A percentile compares a stretch with the other conserved stretches of the same genome.
Evolutionary conservation across 2,113 vertebrate species (phyloP).

Genomic region (Saimiri boliviensis): DNA sequence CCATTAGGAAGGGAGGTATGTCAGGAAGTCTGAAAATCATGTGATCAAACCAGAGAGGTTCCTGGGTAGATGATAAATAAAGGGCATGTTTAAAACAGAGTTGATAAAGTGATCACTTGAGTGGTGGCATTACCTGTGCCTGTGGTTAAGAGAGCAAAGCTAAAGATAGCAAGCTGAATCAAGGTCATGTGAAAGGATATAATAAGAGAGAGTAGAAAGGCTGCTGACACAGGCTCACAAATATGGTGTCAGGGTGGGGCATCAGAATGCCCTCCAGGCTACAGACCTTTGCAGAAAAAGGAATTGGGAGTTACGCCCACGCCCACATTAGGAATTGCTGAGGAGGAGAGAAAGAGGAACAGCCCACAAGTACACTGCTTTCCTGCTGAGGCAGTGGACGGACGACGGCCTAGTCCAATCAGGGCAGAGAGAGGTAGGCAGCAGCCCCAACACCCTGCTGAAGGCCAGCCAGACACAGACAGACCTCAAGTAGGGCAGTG

Average conservation of each 20-base stretch:
- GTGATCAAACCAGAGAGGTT: constrained; percentile 57
- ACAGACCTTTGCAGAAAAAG: constrained; percentile 40
- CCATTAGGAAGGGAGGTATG: constrained; percentile 49
- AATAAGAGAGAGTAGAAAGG: constrained; percentile 21
- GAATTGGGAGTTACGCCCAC: background rate
- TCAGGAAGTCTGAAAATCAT: constrained; percentile 74
- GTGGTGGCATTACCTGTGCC: background rate
- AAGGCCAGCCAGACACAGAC: background rate
- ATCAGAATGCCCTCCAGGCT: background rate
- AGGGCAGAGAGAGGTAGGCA: background rate
- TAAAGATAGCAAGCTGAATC: constrained; percentile 61
- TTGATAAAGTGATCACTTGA: constrained; percentile 8
- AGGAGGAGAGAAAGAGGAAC: background rate
- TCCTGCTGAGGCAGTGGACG: background rate
- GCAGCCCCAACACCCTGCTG: fast-evolving
- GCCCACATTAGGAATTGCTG: background rate
- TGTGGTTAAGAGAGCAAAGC: background rate
- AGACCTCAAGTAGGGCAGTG: background rate
- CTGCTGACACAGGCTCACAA: constrained; percentile 52
- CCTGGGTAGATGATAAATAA: constrained; percentile 69
- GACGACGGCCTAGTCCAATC: fast-evolving
- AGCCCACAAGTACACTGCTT: too few relatives aligned
- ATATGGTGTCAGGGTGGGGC: background rate
- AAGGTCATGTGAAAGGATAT: constrained; percentile 42
- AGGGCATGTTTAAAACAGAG: constrained; percentile 62